Base-by-base conservation (phyloP, 2,888 invertebrate genomes). In the Yponomeuta sedellus region DNA sequence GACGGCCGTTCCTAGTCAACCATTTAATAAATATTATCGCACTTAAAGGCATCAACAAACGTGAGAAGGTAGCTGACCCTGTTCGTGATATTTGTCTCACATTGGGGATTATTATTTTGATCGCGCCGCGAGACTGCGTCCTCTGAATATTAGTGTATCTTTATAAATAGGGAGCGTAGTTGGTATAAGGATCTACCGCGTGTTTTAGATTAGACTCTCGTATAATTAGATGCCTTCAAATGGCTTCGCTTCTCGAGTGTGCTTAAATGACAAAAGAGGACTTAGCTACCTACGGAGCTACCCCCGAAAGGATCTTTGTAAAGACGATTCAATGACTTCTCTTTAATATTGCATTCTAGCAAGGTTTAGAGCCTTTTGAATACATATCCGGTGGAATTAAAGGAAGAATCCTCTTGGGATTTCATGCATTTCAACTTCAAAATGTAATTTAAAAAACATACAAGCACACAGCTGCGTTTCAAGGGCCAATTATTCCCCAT, bases 11-110 rank as follows among this genome's bases (percentile, higher is more conserved):
- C 80, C 80, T 77, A 86, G 79, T 83, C 85, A 88, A 87, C 83
- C 83, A 81, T 88, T 90, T 90, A 89, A 91, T 89, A 90, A 89
- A 91, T 88, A 88, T 88, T 88, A 90, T 91, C 88, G 87, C 88
- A 86, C 82, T 88, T 81, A 82, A 81, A 85, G 86, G 83, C 87
- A 82, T 85, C 88, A 86, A 88, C 88, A 89, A 88, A 88, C 90
- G 89, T 90, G 90, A 88, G 89, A 91, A 90, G 88, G 88, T 86
- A 85, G 86, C 83, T 87, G 89, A 88, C 88, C 88, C 83, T 82
- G 84, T 85, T 89, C 91, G 91, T 91, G 91, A 88, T 86, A 83
- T 86, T 89, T 86, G 86, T 81, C 84, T 83, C 88, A 86, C 86
- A 89, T 86, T 73, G 78, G 76, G 83, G 91, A 90, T 91, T 88